Evolutionary conservation across 2,888 invertebrate genomes (phyloP), one percentile per base, ranked within the genome.

Genomic region (Pyrocoelia pectoralis): DNA sequence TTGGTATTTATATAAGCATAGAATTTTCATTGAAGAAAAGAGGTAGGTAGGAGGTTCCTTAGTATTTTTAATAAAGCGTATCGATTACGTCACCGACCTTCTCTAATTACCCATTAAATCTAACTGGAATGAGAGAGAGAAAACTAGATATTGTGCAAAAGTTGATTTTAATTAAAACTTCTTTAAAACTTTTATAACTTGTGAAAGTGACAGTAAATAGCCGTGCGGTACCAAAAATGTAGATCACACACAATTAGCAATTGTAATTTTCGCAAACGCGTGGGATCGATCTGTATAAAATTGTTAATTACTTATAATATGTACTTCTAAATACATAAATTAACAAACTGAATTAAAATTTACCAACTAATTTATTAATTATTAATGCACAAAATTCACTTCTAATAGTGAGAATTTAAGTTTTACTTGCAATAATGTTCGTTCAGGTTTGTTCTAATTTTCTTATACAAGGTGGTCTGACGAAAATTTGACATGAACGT

Each of bases 161-260:
- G 5, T 29, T 56, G 33, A 19, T 24, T 56, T 56, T 57, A 62
- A 57, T 56, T 52, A 53, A 33, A 50, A 57, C 38, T 24, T 54
- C 56, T 54, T 53, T 19, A 33, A 54, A 29, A 49, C 38, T 17
- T 40, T 46, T 38, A 29, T 15, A 6, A 40, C 43, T 63, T 58
- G 63, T 58, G 63, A 63, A 63, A 63, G 63, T 55, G 58, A 58
- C 63, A 63, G 58, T 57, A 57, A 54, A 52, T 54, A 18, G 12
- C 29, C 28, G 38, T 46, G 55, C 49, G 28, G 54, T 58, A 46
- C 62, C 18, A 54, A 63, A 63, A 48, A 50, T 63, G 28, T 50
- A 18, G 9, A 33, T 29, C 52, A 40, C 10, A 18, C 3, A 8
- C 8, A 43, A 41, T 40, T 40, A n/a, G 10, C 24, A 24, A 24